Evolutionary conservation across 2,888 invertebrate species (phyloP), one percentile per base, ranked within the genome.

Genomic region (Rhagophthalmus giganteus): DNA sequence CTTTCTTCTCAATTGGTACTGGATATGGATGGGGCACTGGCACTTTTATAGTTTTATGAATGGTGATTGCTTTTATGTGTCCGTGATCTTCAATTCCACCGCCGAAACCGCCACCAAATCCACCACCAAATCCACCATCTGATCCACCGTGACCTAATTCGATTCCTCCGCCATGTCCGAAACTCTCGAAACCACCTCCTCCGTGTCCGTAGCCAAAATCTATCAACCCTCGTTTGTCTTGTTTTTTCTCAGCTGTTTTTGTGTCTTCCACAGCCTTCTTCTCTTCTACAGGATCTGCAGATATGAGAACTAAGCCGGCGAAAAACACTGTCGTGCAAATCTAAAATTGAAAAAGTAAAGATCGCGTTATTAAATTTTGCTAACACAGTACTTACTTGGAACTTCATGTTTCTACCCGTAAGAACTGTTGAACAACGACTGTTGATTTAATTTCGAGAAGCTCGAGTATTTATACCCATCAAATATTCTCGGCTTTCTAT

Each of bases 1-100:
- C 83, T 69, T 81, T 84, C 78, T 85, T 88, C 73, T 86, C 86
- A 8, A 74, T 64, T 15, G 64, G 68, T 14, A 66, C 63, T 14
- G 78, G 78, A 2, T 87, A 87, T 34, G 88, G 87, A 72, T 87
- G 55, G 58, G 79, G 79, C 48, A 77, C 76, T 24, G 76, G 82
- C 57, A 80, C 76, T 24, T 78, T 80, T 33, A 83, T 78, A 59
- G 81, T 81, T 71, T 84, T 85, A 55, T 83, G 78, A 34, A 85
- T 76, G 33, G 69, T 63, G 7, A 44, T 44, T 2, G 40, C 11
- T 40, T 54, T 54, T 6, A 42, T 25, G 7, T 53, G 63, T 25
- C 45, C 46, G n/a, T 54, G 49, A 11, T 51, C 37, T 42, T 51
- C 51, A 45, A 58, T 45, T 2, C 61, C 62, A 13, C 45, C 51